Evolutionary conservation across 2,797 vertebrate species (phyloP).

Genomic region (Poliocrania exsul): DNA sequence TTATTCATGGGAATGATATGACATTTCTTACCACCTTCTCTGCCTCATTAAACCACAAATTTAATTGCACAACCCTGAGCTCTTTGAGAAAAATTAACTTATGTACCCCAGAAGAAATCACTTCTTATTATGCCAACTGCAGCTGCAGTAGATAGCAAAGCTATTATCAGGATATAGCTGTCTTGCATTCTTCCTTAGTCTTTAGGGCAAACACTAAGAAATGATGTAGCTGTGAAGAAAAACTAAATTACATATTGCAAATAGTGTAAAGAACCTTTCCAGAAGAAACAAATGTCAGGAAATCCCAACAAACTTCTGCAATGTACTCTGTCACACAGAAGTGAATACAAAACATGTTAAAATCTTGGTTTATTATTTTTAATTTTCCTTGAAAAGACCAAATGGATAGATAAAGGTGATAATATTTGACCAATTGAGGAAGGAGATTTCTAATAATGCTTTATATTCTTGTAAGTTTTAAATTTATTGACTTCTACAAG

Average conservation of each 20-base stretch:
- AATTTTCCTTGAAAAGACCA: not conserved
- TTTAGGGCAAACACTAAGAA: not conserved
- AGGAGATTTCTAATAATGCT: not conserved
- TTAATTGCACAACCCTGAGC: not conserved
- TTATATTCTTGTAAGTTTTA: not conserved
- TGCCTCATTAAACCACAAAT: constrained; percentile 15
- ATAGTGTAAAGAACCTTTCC: not conserved
- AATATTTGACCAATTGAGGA: not conserved
- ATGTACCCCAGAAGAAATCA: not conserved
- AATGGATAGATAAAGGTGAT: not conserved
- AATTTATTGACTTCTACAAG: not conserved
- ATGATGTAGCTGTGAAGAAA: not conserved
- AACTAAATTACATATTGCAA: not conserved
- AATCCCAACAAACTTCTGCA: not conserved
- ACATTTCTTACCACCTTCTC: not conserved
- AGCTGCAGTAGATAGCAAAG: not conserved
- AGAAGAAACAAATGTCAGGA: not conserved
- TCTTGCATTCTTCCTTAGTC: not conserved
- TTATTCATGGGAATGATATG: not conserved
- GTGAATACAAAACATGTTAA: not conserved
- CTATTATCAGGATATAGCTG: not conserved
- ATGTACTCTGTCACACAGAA: not conserved
- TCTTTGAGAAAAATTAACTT: not conserved
- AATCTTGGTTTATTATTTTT: not conserved
- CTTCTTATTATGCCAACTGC: not conserved